These are phyloP conservation scores for Psittacula cyanocephala DNA, from an alignment of 2,113 vertebrate species.

Conservation along the genomic window DNA sequence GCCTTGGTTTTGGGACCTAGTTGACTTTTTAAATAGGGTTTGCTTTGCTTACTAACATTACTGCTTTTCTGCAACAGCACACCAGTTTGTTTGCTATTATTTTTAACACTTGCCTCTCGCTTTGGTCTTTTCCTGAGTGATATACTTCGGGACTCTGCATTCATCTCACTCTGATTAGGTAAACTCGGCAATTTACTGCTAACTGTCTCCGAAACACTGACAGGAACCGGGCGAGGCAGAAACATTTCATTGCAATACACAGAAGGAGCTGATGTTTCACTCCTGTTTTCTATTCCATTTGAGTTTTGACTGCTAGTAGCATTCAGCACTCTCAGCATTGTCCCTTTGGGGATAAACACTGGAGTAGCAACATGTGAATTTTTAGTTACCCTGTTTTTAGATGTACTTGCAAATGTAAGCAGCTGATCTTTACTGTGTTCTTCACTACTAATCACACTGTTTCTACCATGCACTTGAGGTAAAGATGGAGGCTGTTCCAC, in stretches of 20 bases:
- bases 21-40: conserved; percentile 9
- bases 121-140: conserved; percentile 53
- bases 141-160: background rate
- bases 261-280: background rate
- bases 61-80: background rate
- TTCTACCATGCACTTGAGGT: background rate
- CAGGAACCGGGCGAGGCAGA: conserved; percentile 45
- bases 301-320: conserved; percentile 34
- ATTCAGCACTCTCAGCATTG: conserved; percentile 75
- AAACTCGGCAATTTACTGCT: background rate
- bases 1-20: conserved; percentile 44
- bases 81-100: background rate
- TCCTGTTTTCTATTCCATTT: background rate
- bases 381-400: conserved; percentile 40
- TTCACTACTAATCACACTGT: background rate
- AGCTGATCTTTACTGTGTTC: background rate
- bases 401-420: background rate
- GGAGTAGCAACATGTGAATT: conserved; percentile 66
- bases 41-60: conserved; percentile 40
- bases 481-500: background rate
- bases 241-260: conserved; percentile 44
- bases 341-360: conserved; percentile 77
- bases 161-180: background rate
- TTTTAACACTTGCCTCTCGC: conserved; percentile 33
- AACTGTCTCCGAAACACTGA: conserved; percentile 19